phyloP scores from a whole-genome alignment of 2,888 invertebrate species.

The Andrena fulva region DNA sequence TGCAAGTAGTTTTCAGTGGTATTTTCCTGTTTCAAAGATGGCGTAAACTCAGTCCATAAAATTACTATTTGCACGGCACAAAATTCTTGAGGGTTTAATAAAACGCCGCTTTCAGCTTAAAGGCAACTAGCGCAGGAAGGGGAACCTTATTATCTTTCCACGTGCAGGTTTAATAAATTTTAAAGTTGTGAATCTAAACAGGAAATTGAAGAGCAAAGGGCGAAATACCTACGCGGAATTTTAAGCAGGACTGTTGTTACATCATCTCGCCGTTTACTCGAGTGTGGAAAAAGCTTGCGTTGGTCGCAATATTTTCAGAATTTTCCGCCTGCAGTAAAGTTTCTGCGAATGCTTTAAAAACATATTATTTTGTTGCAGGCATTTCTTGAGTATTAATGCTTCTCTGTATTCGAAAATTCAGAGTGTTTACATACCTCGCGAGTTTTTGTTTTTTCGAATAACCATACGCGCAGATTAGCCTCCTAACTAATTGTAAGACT shows the following conservation, averaged over 20 bases:
- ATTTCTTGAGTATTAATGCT: not conserved
- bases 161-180: conserved; percentile 48
- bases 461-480: too few relatives aligned
- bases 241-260: conserved; percentile 26
- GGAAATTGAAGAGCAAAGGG: conserved; percentile 47
- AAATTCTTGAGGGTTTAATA: not conserved
- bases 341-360: conserved; percentile 13
- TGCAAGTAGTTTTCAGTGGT: too few relatives aligned
- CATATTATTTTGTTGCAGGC: not conserved
- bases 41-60: conserved; percentile 1
- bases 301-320: conserved; percentile 33
- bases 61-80: not conserved
- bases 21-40: not conserved
- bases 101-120: not conserved
- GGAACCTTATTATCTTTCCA: conserved; percentile 35
- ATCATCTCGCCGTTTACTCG: conserved; percentile 18
- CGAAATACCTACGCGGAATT: conserved; percentile 35
- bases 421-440: too few relatives aligned
- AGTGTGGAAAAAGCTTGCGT: not conserved
- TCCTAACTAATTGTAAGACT: too few relatives aligned
- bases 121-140: conserved; percentile 2
- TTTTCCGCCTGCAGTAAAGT: conserved; percentile 23
- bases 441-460: too few relatives aligned
- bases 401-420: not conserved
- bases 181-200: conserved; percentile 39